These are phyloP conservation scores for Coremacera marginata DNA, from an alignment of 2,888 invertebrate species.

Conservation along the genomic window DNA sequence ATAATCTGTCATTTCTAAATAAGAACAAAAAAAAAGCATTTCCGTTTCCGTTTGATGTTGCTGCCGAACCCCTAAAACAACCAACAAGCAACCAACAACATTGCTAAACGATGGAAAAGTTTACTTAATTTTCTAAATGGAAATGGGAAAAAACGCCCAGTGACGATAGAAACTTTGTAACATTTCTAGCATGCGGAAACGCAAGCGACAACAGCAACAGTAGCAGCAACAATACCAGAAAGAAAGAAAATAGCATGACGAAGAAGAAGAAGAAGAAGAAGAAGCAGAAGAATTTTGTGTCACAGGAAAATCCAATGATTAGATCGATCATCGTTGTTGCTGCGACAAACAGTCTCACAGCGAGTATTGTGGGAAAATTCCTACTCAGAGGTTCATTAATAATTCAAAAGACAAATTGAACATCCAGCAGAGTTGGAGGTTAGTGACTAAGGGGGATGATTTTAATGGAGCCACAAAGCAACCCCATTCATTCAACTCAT, in stretches of 20 bases:
- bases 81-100: not conserved
- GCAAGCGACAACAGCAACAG: not conserved
- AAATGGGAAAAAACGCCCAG: conserved; percentile 15
- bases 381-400: conserved; percentile 59
- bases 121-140: conserved; percentile 32
- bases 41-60: not conserved
- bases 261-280: conserved; percentile 5
- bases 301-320: conserved; percentile 35
- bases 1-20: conserved; percentile 20
- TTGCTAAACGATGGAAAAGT: conserved; percentile 25
- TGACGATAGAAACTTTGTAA: conserved; percentile 19
- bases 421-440: conserved; percentile 28
- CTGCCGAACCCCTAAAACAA: not conserved
- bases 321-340: conserved; percentile 44
- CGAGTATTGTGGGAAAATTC: conserved; percentile 2
- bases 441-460: conserved; percentile 50
- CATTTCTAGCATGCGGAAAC: conserved; percentile 50
- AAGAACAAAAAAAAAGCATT: not conserved
- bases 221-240: conserved; percentile 31
- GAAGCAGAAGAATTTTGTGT: conserved; percentile 13
- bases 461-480: conserved; percentile 52
- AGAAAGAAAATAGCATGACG: conserved; percentile 30
- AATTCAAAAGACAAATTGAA: conserved; percentile 66
- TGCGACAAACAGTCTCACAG: conserved; percentile 36
- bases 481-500: not conserved